phyloP scores from a whole-genome alignment of 2,888 invertebrate species.

The Dilophus febrilis region DNA sequence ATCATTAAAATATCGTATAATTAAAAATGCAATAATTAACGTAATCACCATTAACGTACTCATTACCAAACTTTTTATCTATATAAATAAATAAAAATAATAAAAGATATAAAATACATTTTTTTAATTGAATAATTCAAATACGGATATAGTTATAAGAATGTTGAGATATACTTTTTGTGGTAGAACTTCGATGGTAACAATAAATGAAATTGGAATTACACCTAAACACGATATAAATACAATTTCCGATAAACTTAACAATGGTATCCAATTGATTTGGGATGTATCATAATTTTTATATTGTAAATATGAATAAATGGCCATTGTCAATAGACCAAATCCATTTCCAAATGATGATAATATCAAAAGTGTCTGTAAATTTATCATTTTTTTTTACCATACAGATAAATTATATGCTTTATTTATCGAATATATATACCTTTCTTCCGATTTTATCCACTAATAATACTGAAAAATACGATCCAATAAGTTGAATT shows the following conservation, averaged over 20 bases:
- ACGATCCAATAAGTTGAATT: constrained; percentile 22
- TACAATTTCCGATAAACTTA: constrained; percentile 19
- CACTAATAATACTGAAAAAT: constrained; percentile 19
- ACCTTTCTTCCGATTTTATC: constrained; percentile 17
- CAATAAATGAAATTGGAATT: constrained; percentile 20
- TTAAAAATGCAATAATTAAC: constrained; percentile 17
- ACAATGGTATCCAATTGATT: constrained; percentile 20
- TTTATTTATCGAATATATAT: constrained; percentile 13
- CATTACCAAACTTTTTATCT: no score
- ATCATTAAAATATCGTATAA: constrained; percentile 13
- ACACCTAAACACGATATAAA: constrained; percentile 22
- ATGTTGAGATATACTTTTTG: neutral
- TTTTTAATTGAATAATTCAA: no score
- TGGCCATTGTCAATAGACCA: no score
- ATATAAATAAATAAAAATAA: neutral
- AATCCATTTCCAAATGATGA: no score
- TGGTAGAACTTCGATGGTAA: constrained; percentile 19
- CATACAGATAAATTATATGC: no score
- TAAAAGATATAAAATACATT: no score
- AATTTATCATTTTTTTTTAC: no score
- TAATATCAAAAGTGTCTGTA: no score
- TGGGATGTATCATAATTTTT: constrained; percentile 11
- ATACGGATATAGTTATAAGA: no score
- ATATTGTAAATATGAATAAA: neutral
- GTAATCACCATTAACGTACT: neutral